Conservation (phyloP, 2,113 vertebrate species). For the Zingel zingel region DNA sequence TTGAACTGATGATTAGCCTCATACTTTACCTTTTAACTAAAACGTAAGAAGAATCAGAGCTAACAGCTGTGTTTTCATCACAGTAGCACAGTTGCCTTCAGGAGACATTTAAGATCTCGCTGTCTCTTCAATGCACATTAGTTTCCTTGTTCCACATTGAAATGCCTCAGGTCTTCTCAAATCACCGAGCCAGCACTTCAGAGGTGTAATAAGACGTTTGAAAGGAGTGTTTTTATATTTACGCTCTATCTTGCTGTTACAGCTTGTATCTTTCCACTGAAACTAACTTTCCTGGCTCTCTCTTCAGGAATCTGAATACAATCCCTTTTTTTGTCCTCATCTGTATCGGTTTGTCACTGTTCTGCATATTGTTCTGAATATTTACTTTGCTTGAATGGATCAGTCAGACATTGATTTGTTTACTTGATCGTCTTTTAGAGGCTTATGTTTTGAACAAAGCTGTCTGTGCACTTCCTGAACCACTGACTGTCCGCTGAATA, state of each 20-base stretch:
- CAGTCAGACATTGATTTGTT: constrained; percentile 35
- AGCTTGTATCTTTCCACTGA: constrained; percentile 10
- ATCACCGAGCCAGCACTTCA: constrained; percentile 32
- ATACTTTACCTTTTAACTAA: neutral
- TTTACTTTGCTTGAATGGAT: constrained; percentile 9
- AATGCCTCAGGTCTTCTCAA: constrained; percentile 11
- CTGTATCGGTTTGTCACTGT: neutral
- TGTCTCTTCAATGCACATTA: constrained; percentile 37
- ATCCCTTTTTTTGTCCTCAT: neutral
- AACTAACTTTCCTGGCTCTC: neutral
- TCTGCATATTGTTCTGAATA: neutral
- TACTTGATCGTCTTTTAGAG: constrained; percentile 8
- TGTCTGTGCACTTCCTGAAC: constrained; percentile 6
- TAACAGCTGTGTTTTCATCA: constrained; percentile 18
- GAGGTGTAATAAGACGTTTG: constrained; percentile 27
- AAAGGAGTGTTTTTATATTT: constrained; percentile 18
- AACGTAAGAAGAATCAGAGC: neutral
- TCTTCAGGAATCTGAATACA: neutral
- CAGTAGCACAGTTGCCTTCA: constrained; percentile 19
- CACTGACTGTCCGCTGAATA: neutral
- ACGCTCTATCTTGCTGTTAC: neutral
- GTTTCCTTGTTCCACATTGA: constrained; percentile 15
- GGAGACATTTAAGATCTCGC: constrained; percentile 23
- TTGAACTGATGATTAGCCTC: no score
- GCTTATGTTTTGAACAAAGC: constrained; percentile 29